phyloP scores from a whole-genome alignment of 2,113 vertebrate genomes.

The Shinisaurus crocodilurus region DNA sequence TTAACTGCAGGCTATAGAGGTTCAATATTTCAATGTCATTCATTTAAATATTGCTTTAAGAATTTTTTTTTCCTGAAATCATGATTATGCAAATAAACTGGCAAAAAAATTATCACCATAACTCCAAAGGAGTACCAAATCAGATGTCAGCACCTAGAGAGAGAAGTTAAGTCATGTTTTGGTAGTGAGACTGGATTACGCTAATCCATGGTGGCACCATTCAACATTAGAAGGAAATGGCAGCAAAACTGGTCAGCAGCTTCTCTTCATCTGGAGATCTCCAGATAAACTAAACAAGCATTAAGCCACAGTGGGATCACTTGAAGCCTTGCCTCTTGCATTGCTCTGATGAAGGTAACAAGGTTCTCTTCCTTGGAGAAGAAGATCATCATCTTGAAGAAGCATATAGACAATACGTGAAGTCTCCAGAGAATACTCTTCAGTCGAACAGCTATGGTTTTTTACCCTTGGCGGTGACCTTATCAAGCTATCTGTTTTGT shows the following conservation, averaged over 20 bases:
- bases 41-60: conserved; percentile 71
- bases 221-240: conserved; percentile 75
- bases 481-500: conserved; percentile 49
- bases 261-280: conserved; percentile 78
- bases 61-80: conserved; percentile 41
- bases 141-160: conserved; percentile 77
- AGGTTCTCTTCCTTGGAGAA: conserved; percentile 70
- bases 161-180: conserved; percentile 69
- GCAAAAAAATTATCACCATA: neutral
- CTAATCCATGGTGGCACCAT: conserved; percentile 75
- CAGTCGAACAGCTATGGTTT: conserved; percentile 56
- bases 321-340: conserved; percentile 77
- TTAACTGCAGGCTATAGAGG: conserved; percentile 64
- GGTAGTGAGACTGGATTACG: conserved; percentile 69
- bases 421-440: conserved; percentile 58
- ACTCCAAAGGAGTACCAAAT: conserved; percentile 70
- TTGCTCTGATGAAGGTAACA: conserved; percentile 81
- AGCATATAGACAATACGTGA: conserved; percentile 56
- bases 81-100: conserved; percentile 36
- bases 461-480: conserved; percentile 45
- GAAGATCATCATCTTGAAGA: conserved; percentile 64
- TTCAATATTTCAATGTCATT: conserved; percentile 63
- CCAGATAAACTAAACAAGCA: conserved; percentile 76
- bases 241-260: conserved; percentile 82
- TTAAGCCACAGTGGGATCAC: conserved; percentile 73